A percentile compares a stretch with the other conserved stretches of the same genome.
Evolutionary conservation across 2,888 invertebrate genomes (phyloP).

Genomic region (Eilema griseolum): DNA sequence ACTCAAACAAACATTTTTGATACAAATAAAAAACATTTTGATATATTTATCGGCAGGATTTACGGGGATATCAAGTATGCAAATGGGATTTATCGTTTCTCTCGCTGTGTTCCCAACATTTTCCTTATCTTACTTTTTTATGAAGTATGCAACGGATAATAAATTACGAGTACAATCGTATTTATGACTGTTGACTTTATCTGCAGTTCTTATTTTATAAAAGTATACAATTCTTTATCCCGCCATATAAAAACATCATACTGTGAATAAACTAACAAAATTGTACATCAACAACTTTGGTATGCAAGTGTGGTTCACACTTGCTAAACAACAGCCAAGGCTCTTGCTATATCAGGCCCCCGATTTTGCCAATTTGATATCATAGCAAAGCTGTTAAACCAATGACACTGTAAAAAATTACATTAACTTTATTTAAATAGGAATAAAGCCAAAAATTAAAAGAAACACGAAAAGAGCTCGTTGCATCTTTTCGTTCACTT

Average conservation of each 20-base stretch:
- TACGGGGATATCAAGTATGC: constrained; percentile 9
- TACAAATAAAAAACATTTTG: constrained; percentile 8
- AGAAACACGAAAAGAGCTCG: no score
- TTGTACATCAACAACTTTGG: no score
- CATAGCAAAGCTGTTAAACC: no score
- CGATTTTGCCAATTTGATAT: no score
- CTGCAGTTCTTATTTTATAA: background rate
- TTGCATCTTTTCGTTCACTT: no score
- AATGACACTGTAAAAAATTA: no score
- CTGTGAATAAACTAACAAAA: background rate
- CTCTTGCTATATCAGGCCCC: no score
- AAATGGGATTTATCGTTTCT: constrained; percentile 10
- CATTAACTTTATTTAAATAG: no score
- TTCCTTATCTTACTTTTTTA: constrained; percentile 3
- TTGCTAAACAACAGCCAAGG: background rate
- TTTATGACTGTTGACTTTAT: constrained; percentile 7
- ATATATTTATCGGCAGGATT: constrained; percentile 11
- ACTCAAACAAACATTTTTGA: constrained; percentile 4
- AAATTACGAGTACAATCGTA: background rate
- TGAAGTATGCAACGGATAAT: constrained; percentile 11
- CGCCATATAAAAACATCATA: background rate
- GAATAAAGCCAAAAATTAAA: no score
- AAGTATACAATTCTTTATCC: background rate
- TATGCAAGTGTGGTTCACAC: background rate
- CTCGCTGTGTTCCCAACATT: constrained; percentile 5